Base-by-base conservation (phyloP, 53 echinoderm and acorn worm genomes). In the Hippasteria phrygiana region DNA sequence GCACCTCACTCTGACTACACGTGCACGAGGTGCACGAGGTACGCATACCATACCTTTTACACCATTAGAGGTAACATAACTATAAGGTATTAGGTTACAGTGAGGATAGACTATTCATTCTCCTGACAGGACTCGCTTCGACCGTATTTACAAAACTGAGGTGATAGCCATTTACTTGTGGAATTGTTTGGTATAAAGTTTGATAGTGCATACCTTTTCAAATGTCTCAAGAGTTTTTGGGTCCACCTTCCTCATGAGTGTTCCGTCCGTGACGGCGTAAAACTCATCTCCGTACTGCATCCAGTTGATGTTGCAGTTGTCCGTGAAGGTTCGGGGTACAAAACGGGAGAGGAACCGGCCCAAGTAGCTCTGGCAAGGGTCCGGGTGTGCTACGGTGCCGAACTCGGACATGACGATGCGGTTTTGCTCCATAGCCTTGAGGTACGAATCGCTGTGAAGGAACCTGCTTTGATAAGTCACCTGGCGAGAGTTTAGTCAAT, bases 281-380 rank as follows among this genome's bases (percentile, higher is more conserved):
- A 88, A 89, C 40, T 96, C 94, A 26, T 96, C 96, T 14, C 93
- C 94, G 32, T 89, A 27, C 42, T 89, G 73, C 70, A 91, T 47
- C 72, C 73, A 88, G 75, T 91, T 96, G 62, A 96, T 87, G 66
- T 96, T 96, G 87, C 93, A 93, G 84, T 96, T 96, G 71, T 96
- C 96, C 26, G 88, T 74, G 27, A 87, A 71, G 1, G 72, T 28
- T 1, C 55, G 53, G 0, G 85, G 70, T 6, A 72, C 39, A 55
- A 96, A 96, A 41, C 72, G 63, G 28, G 94, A 94, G 74, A 91
- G 78, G 36, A 96, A 65, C 32, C 96, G 72, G 29, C 90, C 78
- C 80, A 96, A 89, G 14, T 92, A 84, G 53, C 91, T 94, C 93
- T 92, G 93, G 81, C 96, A 96, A 5, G 96, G 96, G 75, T 96